Conservation (phyloP, 2,113 vertebrate genomes). For the Quiscalus mexicanus region DNA sequence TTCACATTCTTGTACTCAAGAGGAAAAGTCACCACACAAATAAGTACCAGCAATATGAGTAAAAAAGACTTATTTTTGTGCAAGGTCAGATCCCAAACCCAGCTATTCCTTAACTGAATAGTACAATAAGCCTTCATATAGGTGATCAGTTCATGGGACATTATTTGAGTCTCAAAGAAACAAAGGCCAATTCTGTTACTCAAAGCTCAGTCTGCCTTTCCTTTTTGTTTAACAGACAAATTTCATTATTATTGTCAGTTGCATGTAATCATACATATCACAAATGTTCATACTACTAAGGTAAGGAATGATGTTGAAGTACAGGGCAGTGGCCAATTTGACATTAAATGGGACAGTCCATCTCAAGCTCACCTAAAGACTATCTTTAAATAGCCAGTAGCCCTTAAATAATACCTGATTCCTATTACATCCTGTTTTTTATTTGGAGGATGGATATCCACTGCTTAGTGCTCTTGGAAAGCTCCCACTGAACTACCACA, state of each 20-base stretch:
- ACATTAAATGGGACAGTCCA: not conserved
- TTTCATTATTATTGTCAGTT: not conserved
- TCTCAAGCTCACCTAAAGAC: not conserved
- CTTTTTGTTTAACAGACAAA: not conserved
- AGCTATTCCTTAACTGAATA: not conserved
- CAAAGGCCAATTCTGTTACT: not conserved
- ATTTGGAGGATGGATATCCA: not conserved
- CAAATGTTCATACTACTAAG: not conserved
- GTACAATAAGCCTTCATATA: rapidly evolving
- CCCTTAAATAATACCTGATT: not conserved
- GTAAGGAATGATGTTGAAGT: not conserved
- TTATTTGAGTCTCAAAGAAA: not conserved
- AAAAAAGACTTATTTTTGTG: not conserved
- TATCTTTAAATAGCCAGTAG: not conserved
- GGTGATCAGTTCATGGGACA: not conserved
- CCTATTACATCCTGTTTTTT: not conserved
- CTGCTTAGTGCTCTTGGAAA: not conserved
- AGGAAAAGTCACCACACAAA: not conserved
- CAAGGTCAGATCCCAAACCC: not conserved
- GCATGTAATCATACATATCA: not conserved
- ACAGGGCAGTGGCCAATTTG: rapidly evolving
- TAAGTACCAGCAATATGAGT: not conserved
- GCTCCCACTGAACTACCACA: not conserved
- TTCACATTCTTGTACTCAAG: not conserved
- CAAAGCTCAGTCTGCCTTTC: not conserved